A percentile compares a stretch with the other conserved stretches of the same genome.
These are phyloP conservation scores for Schizopygopsis malacanthus DNA, from an alignment of 2,797 vertebrate species.

Conservation along the genomic window DNA sequence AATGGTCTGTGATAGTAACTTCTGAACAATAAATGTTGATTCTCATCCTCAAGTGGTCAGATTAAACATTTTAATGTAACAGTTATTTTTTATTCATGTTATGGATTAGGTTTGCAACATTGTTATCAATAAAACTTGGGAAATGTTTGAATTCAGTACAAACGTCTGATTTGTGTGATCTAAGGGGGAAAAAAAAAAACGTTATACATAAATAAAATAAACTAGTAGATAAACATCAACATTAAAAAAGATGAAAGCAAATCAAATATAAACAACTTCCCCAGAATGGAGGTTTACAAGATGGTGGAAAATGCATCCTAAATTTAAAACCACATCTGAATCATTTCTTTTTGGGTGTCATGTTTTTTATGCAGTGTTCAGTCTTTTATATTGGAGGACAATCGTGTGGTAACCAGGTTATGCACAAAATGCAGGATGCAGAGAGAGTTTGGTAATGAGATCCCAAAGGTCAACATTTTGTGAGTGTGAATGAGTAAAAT, in stretches of 20 bases:
- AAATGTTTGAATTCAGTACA: neutral
- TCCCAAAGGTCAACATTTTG: neutral
- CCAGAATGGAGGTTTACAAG: neutral
- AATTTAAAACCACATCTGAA: neutral
- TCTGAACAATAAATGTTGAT: neutral
- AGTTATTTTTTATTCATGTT: neutral
- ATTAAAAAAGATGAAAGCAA: neutral
- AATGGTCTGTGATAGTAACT: neutral
- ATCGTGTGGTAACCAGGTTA: neutral
- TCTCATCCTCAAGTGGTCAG: neutral
- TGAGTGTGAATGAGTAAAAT: no score
- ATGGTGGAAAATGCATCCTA: neutral
- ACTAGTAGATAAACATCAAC: neutral
- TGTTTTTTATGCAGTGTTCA: neutral
- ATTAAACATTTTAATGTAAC: neutral
- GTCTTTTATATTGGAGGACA: neutral
- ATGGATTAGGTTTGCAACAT: neutral
- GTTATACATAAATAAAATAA: neutral
- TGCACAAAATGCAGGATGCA: neutral
- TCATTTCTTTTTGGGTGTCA: neutral
- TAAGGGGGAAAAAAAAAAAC: neutral
- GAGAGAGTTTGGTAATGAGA: neutral
- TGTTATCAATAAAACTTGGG: no score
- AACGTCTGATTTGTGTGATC: neutral
- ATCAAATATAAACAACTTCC: neutral